phyloP scores from a whole-genome alignment of 2,797 vertebrate species.

The Ambastaia sidthimunki region DNA sequence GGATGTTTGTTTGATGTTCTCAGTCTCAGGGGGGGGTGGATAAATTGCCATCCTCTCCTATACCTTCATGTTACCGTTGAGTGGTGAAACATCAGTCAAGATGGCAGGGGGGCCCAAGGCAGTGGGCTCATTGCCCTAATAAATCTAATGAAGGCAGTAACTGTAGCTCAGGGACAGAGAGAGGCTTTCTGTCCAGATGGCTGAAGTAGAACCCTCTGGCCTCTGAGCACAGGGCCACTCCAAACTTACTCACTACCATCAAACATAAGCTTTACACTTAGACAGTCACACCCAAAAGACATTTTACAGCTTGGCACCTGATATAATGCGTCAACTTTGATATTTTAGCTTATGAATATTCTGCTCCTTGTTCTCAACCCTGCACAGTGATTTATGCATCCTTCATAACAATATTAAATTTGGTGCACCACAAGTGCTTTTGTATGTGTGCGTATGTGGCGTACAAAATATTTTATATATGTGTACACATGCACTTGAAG shows the following conservation, averaged over 20 bases:
- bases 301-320: background rate
- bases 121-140: constrained; percentile 52
- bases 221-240: constrained; percentile 36
- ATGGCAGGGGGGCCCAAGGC: constrained; percentile 9
- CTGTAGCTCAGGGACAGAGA: constrained; percentile 77
- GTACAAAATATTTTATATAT: background rate
- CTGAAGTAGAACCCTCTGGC: constrained; percentile 55
- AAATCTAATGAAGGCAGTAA: constrained; percentile 57
- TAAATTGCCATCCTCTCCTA: constrained; percentile 71
- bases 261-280: constrained; percentile 45
- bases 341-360: constrained; percentile 23
- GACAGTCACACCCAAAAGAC: constrained; percentile 52
- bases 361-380: constrained; percentile 22
- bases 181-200: constrained; percentile 56
- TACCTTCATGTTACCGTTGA: constrained; percentile 76
- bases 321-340: background rate
- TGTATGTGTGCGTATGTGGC: background rate
- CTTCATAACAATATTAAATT: constrained; percentile 21
- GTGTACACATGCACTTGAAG: constrained; percentile 37
- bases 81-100: constrained; percentile 71
- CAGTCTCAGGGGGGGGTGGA: constrained; percentile 61
- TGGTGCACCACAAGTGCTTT: constrained; percentile 3
- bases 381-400: background rate
- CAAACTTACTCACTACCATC: constrained; percentile 43
- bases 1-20: constrained; percentile 55